Evolutionary conservation across 2,797 vertebrate genomes (phyloP), one percentile per base, ranked within the genome.

Genomic region (Enteromius unitaeniatus): DNA sequence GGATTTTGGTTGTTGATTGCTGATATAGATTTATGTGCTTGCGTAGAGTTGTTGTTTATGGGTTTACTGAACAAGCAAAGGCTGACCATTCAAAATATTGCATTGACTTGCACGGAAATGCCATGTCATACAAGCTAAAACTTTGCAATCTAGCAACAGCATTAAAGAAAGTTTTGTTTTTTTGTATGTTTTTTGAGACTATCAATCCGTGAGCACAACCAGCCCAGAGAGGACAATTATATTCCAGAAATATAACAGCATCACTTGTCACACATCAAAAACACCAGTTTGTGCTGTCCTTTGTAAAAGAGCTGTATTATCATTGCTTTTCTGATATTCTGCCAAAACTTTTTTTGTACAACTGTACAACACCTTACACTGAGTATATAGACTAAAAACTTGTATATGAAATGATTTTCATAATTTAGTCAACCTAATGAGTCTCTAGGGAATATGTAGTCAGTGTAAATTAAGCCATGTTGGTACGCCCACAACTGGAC

Each of bases 371-470:
- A 45, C 49, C 26, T 73, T 49, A 55, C 47, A 75, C 49, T 4
- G 72, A 67, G 40, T 81, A 82, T 82, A 84, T 67, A 84, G 47
- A 82, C 31, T 83, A 34, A 69, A 21, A 73, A 6, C 49, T 62
- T 86, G 67, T 82, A 79, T 47, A 79, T 65, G 26, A 76, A 60
- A 72, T 53, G 55, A 76, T 72, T 72, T 81, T 72, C 79, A 81
- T 60, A 82, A 86, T 78, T 51, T 42, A 37, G 37, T 37, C 37
- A 1, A 7, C 17, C 60, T 73, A 23, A 23, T 17, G 23, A 72
- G 65, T 40, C 40, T 47, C 64, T 49, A 73, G 3, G 26, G 13
- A 67, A 62, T 40, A 26, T 34, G 21, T 23, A n/a, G 78, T 47
- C 65, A 3, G 45, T 82, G 74, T 53, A 60, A 67, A 69, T 53